Conservation (phyloP, 1,140 invertebrate genomes). For the Bombus impatiens region DNA sequence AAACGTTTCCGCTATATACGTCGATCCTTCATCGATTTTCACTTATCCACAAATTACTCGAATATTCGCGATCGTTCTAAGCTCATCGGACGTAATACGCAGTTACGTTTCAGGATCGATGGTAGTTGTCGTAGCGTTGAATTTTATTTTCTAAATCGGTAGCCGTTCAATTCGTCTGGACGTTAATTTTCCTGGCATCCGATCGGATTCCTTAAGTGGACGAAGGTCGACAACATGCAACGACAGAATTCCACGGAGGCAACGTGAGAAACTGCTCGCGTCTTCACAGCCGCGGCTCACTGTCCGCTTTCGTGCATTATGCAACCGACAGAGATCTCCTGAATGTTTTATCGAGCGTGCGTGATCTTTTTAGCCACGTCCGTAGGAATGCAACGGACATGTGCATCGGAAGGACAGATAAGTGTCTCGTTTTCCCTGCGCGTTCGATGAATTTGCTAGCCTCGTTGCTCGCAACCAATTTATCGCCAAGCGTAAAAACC, state of each 20-base stretch:
- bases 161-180: background rate
- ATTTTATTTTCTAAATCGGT: background rate
- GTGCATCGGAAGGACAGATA: constrained; percentile 41
- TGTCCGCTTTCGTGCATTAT: constrained; percentile 61
- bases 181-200: constrained; percentile 26
- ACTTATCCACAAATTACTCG: background rate
- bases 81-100: background rate
- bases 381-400: constrained; percentile 53
- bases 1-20: constrained; percentile 22
- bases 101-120: background rate
- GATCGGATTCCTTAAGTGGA: constrained; percentile 44
- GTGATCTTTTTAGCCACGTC: constrained; percentile 54
- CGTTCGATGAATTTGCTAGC: constrained; percentile 46
- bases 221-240: constrained; percentile 16
- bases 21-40: constrained; percentile 53
- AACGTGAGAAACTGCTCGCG: constrained; percentile 64
- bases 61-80: constrained; percentile 9
- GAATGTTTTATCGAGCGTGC: constrained; percentile 68
- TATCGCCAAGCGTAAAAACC: background rate
- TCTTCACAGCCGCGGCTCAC: constrained; percentile 38
- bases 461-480: constrained; percentile 33
- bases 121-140: too few relatives aligned
- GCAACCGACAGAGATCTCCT: constrained; percentile 62
- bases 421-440: constrained; percentile 35
- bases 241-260: constrained; percentile 42